Percentiles rank a stretch among this genome's conserved stretches.
Conservation (phyloP, 2,113 vertebrate genomes). For the Forbesichthys papilliferus region DNA sequence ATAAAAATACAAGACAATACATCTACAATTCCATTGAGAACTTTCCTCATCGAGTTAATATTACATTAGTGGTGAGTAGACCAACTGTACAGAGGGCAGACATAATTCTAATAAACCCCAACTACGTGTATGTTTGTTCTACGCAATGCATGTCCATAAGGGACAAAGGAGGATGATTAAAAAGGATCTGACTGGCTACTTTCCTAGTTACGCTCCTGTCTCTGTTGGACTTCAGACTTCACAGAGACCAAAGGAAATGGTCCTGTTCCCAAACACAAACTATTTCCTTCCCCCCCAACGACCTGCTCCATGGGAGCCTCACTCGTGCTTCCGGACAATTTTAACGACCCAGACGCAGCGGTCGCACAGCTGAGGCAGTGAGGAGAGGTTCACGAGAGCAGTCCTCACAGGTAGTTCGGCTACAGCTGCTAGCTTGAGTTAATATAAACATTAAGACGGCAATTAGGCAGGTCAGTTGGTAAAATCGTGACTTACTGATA, state of each 20-base stretch:
- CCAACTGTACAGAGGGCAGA: neutral
- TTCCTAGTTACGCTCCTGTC: slow-evolving; percentile 28
- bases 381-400: slow-evolving; percentile 24
- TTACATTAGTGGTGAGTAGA: neutral
- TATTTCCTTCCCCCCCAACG: slow-evolving; percentile 68
- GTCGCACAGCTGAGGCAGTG: neutral
- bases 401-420: slow-evolving; percentile 1
- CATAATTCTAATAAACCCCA: neutral
- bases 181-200: neutral
- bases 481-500: neutral
- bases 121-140: neutral
- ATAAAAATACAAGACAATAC: neutral
- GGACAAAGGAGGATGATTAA: slow-evolving; percentile 1
- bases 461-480: neutral
- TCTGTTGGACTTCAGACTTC: slow-evolving; percentile 60
- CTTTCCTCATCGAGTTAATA: neutral
- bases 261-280: slow-evolving; percentile 70
- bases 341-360: slow-evolving; percentile 31
- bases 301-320: slow-evolving; percentile 58
- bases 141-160: neutral
- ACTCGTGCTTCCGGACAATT: slow-evolving; percentile 59
- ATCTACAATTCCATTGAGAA: neutral
- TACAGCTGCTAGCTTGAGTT: neutral
- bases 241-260: slow-evolving; percentile 67
- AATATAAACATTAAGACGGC: neutral